phyloP scores from a whole-genome alignment of 2,888 invertebrate species.

The Phymatocera aterrima region DNA sequence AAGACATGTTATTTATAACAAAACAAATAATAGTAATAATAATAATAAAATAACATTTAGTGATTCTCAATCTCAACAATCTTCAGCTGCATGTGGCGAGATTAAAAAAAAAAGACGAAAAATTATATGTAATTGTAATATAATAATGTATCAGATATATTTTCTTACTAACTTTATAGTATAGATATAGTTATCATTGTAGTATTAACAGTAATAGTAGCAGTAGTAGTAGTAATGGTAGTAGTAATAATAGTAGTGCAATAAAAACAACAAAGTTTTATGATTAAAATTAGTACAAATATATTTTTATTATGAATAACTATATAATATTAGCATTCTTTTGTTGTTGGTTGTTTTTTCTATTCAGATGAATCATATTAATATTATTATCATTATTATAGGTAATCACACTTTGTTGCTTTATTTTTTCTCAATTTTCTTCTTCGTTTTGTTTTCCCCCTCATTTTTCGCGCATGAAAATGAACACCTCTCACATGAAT shows the following conservation, averaged over 20 bases:
- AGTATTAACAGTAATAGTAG: too few species aligned
- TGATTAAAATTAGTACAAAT: conserved; percentile 67
- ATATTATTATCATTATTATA: too few species aligned
- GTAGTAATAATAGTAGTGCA: conserved; percentile 61
- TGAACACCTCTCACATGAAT: conserved; percentile 62
- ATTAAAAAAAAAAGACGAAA: background rate
- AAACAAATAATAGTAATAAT: too few species aligned
- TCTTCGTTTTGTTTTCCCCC: background rate
- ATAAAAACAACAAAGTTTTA: conserved; percentile 65
- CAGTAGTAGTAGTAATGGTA: too few species aligned
- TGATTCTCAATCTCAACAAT: conserved; percentile 15
- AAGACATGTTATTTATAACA: background rate
- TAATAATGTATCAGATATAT: conserved; percentile 56
- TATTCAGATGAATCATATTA: conserved; percentile 58
- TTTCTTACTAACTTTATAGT: conserved; percentile 57
- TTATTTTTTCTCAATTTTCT: conserved; percentile 45
- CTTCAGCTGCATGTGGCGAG: background rate
- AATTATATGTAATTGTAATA: conserved; percentile 54
- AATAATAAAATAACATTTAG: too few species aligned
- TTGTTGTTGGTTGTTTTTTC: too few species aligned
- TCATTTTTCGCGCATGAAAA: conserved; percentile 54
- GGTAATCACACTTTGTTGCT: conserved; percentile 64
- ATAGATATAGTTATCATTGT: too few species aligned
- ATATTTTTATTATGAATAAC: conserved; percentile 64
- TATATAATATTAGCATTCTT: conserved; percentile 38